Evolutionary conservation across 2,888 invertebrate genomes (phyloP).

Genomic region (Pachycephus smyrnensis): DNA sequence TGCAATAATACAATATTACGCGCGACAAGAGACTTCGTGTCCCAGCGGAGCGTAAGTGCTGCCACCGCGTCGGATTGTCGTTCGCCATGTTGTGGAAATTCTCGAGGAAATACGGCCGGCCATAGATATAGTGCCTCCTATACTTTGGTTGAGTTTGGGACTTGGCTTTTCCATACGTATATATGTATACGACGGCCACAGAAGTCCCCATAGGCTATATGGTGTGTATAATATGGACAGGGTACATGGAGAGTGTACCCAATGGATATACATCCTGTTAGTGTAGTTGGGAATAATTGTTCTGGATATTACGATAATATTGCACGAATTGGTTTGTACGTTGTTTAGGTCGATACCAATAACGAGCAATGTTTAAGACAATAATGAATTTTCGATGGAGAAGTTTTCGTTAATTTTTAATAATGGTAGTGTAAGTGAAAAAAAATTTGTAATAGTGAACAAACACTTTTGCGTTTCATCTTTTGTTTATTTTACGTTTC

Average conservation of each 20-base stretch:
- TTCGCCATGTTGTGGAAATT: neutral
- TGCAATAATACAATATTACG: conserved; percentile 24
- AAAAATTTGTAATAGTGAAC: neutral
- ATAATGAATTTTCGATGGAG: neutral
- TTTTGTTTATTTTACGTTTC: no score
- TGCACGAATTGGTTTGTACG: neutral
- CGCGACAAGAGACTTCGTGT: neutral
- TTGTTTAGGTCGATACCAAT: neutral
- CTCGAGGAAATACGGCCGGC: neutral
- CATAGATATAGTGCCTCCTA: neutral
- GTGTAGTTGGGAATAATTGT: neutral
- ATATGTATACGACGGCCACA: neutral
- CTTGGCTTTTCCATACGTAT: neutral
- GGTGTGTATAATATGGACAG: neutral
- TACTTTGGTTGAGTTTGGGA: neutral
- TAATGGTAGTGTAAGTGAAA: neutral
- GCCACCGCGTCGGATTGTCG: neutral
- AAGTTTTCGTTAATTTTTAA: neutral
- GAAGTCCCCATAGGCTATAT: neutral
- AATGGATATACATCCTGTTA: neutral
- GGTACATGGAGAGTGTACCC: neutral
- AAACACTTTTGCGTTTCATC: neutral
- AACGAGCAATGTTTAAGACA: no score
- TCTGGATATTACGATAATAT: neutral
- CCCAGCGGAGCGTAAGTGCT: neutral